phyloP scores from a whole-genome alignment of 2,797 vertebrate species.

The Neosilurus mollespiculum region DNA sequence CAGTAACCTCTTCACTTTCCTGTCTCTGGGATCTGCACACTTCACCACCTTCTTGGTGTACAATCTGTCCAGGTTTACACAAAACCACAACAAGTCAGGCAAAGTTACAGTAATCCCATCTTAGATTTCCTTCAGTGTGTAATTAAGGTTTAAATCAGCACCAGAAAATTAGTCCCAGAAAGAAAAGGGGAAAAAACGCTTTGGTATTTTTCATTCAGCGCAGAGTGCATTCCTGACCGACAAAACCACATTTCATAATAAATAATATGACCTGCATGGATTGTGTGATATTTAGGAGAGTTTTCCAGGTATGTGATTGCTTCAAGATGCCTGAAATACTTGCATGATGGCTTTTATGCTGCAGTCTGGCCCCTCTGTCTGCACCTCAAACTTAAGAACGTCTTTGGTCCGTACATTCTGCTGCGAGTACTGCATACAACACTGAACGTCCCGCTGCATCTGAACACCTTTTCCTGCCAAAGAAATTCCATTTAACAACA shows the following conservation, averaged over 20 bases:
- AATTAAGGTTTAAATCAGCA: constrained; percentile 29
- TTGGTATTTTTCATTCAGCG: constrained; percentile 40
- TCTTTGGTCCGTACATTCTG: constrained; percentile 82
- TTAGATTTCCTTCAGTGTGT: not conserved
- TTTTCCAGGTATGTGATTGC: constrained; percentile 67
- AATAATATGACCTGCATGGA: constrained; percentile 73
- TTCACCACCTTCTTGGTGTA: constrained; percentile 82
- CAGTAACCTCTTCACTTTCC: constrained; percentile 77
- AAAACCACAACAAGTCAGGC: constrained; percentile 39
- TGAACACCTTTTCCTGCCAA: constrained; percentile 76
- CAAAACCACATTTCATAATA: constrained; percentile 68
- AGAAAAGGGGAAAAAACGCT: constrained; percentile 18
- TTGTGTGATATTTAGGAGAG: constrained; percentile 63
- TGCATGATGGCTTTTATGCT: constrained; percentile 83
- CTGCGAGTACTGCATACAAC: constrained; percentile 81
- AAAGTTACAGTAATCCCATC: not conserved
- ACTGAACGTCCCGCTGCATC: constrained; percentile 81
- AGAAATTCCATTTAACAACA: constrained; percentile 15
- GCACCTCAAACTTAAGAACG: constrained; percentile 78
- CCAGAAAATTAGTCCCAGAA: constrained; percentile 19
- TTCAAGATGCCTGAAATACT: constrained; percentile 76
- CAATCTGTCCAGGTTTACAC: constrained; percentile 63
- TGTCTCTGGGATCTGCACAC: constrained; percentile 78
- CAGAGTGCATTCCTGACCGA: constrained; percentile 56
- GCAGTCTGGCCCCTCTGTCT: constrained; percentile 82